Conservation (phyloP, 2,888 invertebrate genomes). For the Gonocerus acuteangulatus region DNA sequence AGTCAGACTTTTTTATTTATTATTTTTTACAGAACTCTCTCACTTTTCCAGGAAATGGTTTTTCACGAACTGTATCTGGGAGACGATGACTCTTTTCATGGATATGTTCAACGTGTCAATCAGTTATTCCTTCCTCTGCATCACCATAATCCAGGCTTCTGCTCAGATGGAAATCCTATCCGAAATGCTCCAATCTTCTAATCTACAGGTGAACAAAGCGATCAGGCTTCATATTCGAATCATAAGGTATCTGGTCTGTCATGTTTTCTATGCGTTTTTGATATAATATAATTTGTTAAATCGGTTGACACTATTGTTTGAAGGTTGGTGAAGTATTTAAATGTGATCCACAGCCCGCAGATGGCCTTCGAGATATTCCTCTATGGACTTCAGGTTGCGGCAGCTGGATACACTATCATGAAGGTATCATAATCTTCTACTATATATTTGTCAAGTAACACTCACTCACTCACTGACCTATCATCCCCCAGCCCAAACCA, state of each 20-base stretch:
- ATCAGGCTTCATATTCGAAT: neutral
- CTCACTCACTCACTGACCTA: too few relatives aligned
- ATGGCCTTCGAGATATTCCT: neutral
- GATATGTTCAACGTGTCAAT: neutral
- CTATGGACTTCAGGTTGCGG: neutral
- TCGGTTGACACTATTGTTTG: neutral
- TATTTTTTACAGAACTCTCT: too few relatives aligned
- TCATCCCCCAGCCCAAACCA: too few relatives aligned
- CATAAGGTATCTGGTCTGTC: neutral
- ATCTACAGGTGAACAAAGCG: neutral
- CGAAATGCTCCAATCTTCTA: neutral
- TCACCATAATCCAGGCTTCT: neutral
- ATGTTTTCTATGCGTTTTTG: neutral
- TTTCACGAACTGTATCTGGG: neutral
- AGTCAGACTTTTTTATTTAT: too few relatives aligned
- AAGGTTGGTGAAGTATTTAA: neutral
- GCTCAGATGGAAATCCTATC: neutral
- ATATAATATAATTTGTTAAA: neutral
- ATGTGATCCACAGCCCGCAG: neutral
- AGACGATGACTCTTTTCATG: neutral
- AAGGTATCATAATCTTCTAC: neutral
- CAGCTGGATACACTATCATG: neutral
- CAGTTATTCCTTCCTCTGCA: neutral
- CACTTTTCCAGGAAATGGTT: neutral
- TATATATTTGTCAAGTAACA: too few relatives aligned